Evolutionary conservation across 2,888 invertebrate species (phyloP), one percentile per base, ranked within the genome.

Genomic region (Amblyjoppa fuscipennis): DNA sequence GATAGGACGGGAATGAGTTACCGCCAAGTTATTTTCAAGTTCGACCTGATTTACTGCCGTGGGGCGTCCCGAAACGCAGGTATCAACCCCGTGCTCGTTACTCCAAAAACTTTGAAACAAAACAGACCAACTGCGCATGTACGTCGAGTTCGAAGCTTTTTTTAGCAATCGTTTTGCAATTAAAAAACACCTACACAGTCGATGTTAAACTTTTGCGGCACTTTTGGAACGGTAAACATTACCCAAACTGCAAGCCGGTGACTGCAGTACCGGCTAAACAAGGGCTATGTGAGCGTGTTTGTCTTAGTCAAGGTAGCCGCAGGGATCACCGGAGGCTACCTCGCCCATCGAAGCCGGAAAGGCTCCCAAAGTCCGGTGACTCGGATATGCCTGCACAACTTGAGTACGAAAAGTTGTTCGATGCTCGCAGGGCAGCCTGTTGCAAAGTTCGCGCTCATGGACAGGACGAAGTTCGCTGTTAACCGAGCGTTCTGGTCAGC

Each of bases 21-120:
- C 88, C 84, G 88, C 89, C 77, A 89, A 91, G 91, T 93, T 92
- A 91, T 91, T 93, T 92, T 92, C 91, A 90, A 91, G 89, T 91
- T 91, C 86, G 89, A 89, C 89, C 88, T 92, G 93, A 93, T 93
- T 92, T 93, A 93, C 88, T 81, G 56, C 81, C 76, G 69, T 53
- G 80, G 81, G 75, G 77, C 28, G 69, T 77, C 64, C 84, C 83
- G 74, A 81, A 76, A 45, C 64, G 51, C 83, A 83, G 81, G 83
- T 78, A 83, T 83, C 77, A 85, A 78, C 51, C 74, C 81, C 79
- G 66, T 49, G 53, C 82, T 71, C 82, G 71, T 78, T 53, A 77
- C 76, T 56, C 83, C 61, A 34, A 16, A 69, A 28, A 73, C 41
- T 61, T 77, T 53, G 51, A 6, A 74, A 34, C 61, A 45, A 69